Evolutionary conservation across 2,888 invertebrate genomes (phyloP).

Genomic region (Dynastes tityus): DNA sequence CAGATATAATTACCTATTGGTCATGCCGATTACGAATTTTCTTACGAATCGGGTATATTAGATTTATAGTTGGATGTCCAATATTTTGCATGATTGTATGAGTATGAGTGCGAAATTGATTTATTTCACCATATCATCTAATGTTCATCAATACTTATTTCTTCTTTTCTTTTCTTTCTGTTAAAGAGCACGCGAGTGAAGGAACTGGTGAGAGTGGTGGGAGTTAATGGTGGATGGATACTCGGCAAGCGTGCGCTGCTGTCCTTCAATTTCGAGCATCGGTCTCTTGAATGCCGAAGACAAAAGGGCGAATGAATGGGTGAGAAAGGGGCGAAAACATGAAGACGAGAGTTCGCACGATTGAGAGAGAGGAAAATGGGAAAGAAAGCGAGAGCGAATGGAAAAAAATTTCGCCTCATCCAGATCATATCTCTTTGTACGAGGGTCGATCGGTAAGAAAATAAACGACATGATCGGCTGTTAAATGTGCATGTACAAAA

Average conservation of each 20-base stretch:
- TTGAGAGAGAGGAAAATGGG: not conserved
- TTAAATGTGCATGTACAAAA: conserved; percentile 8
- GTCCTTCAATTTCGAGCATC: conserved; percentile 35
- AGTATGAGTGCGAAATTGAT: not conserved
- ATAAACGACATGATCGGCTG: conserved; percentile 34
- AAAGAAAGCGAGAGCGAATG: not conserved
- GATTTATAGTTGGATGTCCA: too few species aligned
- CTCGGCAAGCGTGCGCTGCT: conserved; percentile 16
- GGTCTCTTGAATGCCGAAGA: conserved; percentile 30
- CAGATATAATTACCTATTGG: too few species aligned
- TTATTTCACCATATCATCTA: conserved; percentile 6
- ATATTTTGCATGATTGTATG: not conserved
- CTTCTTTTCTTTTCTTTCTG: conserved; percentile 33
- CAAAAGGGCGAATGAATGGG: conserved; percentile 18
- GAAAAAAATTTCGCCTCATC: conserved; percentile 23
- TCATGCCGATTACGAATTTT: too few species aligned
- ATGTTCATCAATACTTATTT: conserved; percentile 15
- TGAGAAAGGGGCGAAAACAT: conserved; percentile 8
- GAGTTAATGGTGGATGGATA: conserved; percentile 35
- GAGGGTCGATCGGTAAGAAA: conserved; percentile 48
- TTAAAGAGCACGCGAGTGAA: conserved; percentile 43
- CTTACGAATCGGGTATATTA: too few species aligned
- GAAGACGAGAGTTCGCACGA: conserved; percentile 12
- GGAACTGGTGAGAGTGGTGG: conserved; percentile 33
- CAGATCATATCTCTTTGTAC: conserved; percentile 47